Evolutionary conservation across 2,888 invertebrate genomes (phyloP), one percentile per base, ranked within the genome.

Genomic region (Diloba caeruleocephala): DNA sequence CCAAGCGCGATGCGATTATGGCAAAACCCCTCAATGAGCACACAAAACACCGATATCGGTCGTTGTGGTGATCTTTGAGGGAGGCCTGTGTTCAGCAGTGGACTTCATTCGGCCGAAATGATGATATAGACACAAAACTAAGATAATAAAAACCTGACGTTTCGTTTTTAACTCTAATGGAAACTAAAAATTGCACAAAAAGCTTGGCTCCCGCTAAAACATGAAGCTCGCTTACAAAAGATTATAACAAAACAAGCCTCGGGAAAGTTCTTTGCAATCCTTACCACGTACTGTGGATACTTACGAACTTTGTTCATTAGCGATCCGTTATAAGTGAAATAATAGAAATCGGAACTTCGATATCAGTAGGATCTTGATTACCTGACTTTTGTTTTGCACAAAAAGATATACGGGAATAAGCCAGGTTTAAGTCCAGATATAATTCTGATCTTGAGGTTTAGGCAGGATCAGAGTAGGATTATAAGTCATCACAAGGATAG

Each of bases 301-400:
- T 33, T 32, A n/a, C 21, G 2, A 68, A 65, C 50, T 65, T 65
- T 31, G 36, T 65, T 65, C 64, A 68, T 65, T 62, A 62, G 29
- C 19, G 21, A 48, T 29, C 25, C 51, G 34, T 21, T 48, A 51
- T 48, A 55, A 55, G 46, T 14, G 41, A 49, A 57, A 52, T 62
- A 57, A 60, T 45, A 67, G 44, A 56, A 48, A 64, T 51, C 54
- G 6, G 8, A 67, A 55, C 36, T 50, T 28, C 15, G 28, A 31
- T 55, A 60, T 42, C 26, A 19, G 55, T 42, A 4, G 21, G 10
- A 5, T 12, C 21, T 49, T 33, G 28, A 2, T 19, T 21, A 48
- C 64, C 68, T 64, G 63, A 64, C 23, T 17, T 21, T 49, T 44
- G 32, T 63, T 15, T 7, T 26, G 15, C 14, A 5, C 9, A 6